phyloP scores from a whole-genome alignment of 2,797 vertebrate genomes.

The Sebastes nivosus region DNA sequence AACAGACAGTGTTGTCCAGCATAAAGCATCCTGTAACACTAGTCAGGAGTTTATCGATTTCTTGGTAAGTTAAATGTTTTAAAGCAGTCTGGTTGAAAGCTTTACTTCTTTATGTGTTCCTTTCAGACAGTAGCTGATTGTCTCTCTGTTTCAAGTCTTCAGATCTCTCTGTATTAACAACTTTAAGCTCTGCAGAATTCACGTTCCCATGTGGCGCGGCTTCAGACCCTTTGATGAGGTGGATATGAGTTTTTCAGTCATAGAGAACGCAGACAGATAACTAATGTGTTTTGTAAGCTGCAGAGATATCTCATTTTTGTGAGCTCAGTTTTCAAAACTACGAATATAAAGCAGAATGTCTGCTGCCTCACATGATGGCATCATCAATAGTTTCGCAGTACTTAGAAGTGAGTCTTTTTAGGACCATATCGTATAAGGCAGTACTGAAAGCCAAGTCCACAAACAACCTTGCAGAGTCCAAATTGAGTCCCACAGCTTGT shows the following conservation, averaged over 20 bases:
- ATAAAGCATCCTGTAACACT: background rate
- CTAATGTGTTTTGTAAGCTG: background rate
- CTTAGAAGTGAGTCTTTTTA: background rate
- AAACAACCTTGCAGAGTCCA: background rate
- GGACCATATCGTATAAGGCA: background rate
- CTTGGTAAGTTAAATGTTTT: background rate
- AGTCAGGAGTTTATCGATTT: slow-evolving; percentile 2
- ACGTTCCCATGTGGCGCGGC: background rate
- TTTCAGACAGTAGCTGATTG: background rate
- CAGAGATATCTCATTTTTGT: background rate
- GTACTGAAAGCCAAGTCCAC: background rate
- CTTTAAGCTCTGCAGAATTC: background rate
- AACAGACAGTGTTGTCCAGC: background rate
- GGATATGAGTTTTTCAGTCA: background rate
- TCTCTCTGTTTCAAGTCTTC: background rate
- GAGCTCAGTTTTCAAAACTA: background rate
- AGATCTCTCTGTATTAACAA: background rate
- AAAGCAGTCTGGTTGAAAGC: background rate
- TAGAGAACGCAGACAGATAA: background rate
- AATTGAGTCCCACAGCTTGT: slow-evolving; percentile 6
- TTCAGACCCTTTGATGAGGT: background rate
- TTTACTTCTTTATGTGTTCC: background rate
- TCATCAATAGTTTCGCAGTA: background rate
- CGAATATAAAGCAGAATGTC: background rate
- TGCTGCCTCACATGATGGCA: background rate